Base-by-base conservation (phyloP, 2,113 vertebrate species). In the Erinaceus europaeus region DNA sequence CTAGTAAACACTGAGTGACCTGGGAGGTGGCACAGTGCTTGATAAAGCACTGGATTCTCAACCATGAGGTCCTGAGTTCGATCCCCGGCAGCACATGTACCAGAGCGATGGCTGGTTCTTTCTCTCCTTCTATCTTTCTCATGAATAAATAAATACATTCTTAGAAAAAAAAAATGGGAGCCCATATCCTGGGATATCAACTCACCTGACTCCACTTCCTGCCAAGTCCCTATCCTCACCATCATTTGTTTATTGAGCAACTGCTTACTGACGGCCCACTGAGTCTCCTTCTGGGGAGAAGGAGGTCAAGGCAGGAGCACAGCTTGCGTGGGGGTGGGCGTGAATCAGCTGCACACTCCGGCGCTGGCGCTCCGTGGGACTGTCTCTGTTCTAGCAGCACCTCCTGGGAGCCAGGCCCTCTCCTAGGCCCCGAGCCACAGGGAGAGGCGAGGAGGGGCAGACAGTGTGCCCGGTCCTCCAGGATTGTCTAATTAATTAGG, bases 401-500 rank as follows among this genome's bases (percentile, higher is more conserved):
- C 62, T 15, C 27, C 0, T 0, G 5, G 0, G 18, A 0, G 0
- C 6, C 17, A 11, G 52, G 46, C 38, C 69, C 21, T n/a, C 2
- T 4, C 48, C 50, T 18, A 29, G 27, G 34, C 34, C 29, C 42
- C 23, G 36, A 64, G 75, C 53, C 52, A 0, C 25, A 23, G 78
- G n/a, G n/a, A n/a, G n/a, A 6, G 0, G 21, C 55, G 38, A 27
- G 40, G 34, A 6, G 20, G 42, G 52, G 36, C 59, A 44, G 48
- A 25, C n/a, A 40, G 44, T 40, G 4, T 27, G 34, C 65, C 55
- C 32, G 7, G 12, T 61, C 62, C 73, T 50, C 61, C 4, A 7
- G 32, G 46, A 50, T 80, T 76, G 62, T n/a, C 55, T 88, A 68
- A 83, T 72, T 82, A 65, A 78, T 61, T 78, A 87, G 89, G 59